phyloP scores from a whole-genome alignment of 1,140 invertebrate species.

The Stenopsyche tienmushanensis region DNA sequence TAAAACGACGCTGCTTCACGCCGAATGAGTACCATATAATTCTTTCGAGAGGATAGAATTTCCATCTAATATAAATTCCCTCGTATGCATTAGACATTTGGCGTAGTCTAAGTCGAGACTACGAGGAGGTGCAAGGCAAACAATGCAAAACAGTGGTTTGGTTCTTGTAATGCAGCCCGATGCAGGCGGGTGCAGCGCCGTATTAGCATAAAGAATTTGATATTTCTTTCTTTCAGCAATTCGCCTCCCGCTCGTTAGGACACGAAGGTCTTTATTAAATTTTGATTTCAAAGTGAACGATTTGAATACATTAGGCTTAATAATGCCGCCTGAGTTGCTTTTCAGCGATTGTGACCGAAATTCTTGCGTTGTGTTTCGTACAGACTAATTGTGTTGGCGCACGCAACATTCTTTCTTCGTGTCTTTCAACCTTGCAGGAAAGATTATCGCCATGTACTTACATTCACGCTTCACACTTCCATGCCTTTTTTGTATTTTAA shows the following conservation, averaged over 20 bases:
- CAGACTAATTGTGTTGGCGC: slow-evolving; percentile 33
- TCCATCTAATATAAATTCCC: too few relatives aligned
- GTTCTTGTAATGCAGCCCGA: slow-evolving; percentile 21
- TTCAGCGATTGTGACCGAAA: slow-evolving; percentile 24
- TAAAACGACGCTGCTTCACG: too few relatives aligned
- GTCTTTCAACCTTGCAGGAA: slow-evolving; percentile 1
- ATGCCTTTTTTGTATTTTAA: too few relatives aligned
- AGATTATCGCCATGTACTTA: background rate
- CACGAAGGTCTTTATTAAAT: slow-evolving; percentile 39
- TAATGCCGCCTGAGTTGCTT: slow-evolving; percentile 23
- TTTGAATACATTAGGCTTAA: slow-evolving; percentile 40
- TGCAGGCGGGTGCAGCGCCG: slow-evolving; percentile 20
- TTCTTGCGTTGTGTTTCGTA: slow-evolving; percentile 28
- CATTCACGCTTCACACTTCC: too few relatives aligned
- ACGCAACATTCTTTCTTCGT: slow-evolving; percentile 36
- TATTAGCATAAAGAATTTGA: slow-evolving; percentile 38
- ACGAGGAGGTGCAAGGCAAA: background rate
- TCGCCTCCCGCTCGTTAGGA: slow-evolving; percentile 26
- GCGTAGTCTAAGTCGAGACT: too few relatives aligned
- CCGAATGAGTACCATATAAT: too few relatives aligned
- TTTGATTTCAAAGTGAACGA: slow-evolving; percentile 38
- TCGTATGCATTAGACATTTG: too few relatives aligned
- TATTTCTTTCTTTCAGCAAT: slow-evolving; percentile 32
- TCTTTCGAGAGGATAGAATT: too few relatives aligned
- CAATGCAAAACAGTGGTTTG: slow-evolving; percentile 5